Evolutionary conservation across 2,113 vertebrate species (phyloP).

Genomic region (Onychostoma macrolepis): DNA sequence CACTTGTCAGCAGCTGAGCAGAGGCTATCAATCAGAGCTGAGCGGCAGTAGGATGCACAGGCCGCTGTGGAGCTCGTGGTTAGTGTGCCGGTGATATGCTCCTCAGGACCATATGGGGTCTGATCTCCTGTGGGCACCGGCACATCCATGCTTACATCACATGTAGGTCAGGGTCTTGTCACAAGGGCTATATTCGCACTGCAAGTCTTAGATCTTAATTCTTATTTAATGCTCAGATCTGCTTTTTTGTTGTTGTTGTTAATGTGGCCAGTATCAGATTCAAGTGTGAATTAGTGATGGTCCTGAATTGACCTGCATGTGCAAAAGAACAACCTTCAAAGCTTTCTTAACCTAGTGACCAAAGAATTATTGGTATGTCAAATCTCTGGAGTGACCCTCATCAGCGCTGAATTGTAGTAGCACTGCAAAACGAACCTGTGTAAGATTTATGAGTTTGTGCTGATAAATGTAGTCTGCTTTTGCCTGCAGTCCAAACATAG

Average conservation of each 20-base stretch:
- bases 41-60: slow-evolving; percentile 47
- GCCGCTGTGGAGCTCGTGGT: slow-evolving; percentile 56
- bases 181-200: not conserved
- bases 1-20: slow-evolving; percentile 67
- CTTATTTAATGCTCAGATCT: not conserved
- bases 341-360: not conserved
- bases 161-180: slow-evolving; percentile 46
- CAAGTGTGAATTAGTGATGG: not conserved
- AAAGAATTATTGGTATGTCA: not conserved
- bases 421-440: not conserved
- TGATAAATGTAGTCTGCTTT: too few species aligned
- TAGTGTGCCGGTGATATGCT: slow-evolving; percentile 60
- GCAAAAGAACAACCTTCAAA: not conserved
- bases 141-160: slow-evolving; percentile 43
- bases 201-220: not conserved
- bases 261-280: not conserved
- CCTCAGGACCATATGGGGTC: slow-evolving; percentile 67
- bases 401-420: too few species aligned
- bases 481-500: too few species aligned
- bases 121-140: slow-evolving; percentile 37
- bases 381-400: not conserved
- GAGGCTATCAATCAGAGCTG: slow-evolving; percentile 63
- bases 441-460: not conserved
- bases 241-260: not conserved
- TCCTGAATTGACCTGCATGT: not conserved